Evolutionary conservation across 2,113 vertebrate species (phyloP), one percentile per base, ranked within the genome.

Genomic region (Misgurnus mizolepis): DNA sequence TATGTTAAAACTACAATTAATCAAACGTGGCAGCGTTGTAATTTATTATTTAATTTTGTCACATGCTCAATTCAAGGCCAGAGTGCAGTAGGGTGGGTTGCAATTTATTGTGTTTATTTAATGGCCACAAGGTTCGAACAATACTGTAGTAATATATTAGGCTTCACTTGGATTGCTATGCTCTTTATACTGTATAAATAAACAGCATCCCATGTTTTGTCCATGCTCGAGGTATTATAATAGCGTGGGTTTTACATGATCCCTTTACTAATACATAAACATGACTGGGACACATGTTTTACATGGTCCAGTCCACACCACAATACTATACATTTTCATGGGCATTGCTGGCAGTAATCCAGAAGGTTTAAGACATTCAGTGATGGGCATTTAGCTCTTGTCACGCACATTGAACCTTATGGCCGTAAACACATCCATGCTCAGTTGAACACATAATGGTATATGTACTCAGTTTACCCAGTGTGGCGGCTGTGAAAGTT

Each of bases 1-100:
- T 84, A 82, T 84, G 89, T 89, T 89, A 89, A 86, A 88, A 86
- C 74, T 0, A 62, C 85, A 18, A 90, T 92, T 91, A 86, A 91
- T 92, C 91, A 91, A 85, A 82, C 60, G 65, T 85, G 88, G 87
- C 88, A 84, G 76, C 78, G 43, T 41, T 68, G 86, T 83, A 66
- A 85, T 91, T 86, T 81, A 84, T 88, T 86, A 79, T 76, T 86
- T 83, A 74, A 83, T 88, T 86, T 84, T 78, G 80, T 81, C 81
- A 83, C 80, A 73, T 85, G 79, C 76, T 56, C 89, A 69, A 87
- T 85, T 81, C 47, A 43, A 17, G 71, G 53, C 53, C 62, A 66
- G 49, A 69, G 45, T 14, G 4, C 17, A 58, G 5, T 58, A 18
- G 55, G 55, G 55, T 58, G 17, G 55, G 7, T n/a, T 58, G 9